These are phyloP conservation scores for Eubucco bourcierii DNA, from an alignment of 2,113 vertebrate genomes.

Conservation along the genomic window DNA sequence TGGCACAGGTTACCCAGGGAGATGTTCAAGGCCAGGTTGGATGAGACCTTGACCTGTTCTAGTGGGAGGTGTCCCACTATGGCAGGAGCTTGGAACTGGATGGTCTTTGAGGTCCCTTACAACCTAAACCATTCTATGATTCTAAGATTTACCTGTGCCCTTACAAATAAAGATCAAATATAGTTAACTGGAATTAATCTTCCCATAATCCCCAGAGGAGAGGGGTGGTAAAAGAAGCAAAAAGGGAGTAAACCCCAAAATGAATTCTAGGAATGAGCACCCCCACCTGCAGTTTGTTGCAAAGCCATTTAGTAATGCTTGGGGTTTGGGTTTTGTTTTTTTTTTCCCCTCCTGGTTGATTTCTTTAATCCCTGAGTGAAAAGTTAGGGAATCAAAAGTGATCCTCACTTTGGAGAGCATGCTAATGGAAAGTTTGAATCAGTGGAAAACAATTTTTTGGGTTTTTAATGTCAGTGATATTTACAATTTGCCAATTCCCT, in stretches of 20 bases:
- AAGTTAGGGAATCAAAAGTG: conserved; percentile 13
- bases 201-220: background rate
- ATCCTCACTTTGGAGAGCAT: background rate
- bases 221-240: no score
- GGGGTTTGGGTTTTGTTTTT: no score
- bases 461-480: background rate
- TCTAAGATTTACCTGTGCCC: background rate
- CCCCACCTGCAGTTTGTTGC: background rate
- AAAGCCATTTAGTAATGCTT: background rate
- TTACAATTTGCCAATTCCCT: conserved; percentile 63
- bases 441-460: conserved; percentile 56
- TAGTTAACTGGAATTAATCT: background rate
- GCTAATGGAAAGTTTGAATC: conserved; percentile 67
- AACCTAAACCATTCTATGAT: no score
- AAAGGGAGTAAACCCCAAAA: background rate
- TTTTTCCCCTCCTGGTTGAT: background rate
- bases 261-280: background rate
- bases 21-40: no score
- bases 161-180: background rate
- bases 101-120: no score
- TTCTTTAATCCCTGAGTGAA: background rate
- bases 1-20: no score
- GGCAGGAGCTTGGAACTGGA: no score
- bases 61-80: no score
- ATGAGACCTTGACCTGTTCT: no score